Evolutionary conservation across 2,113 vertebrate species (phyloP).

Genomic region (Rhegmatorhina hoffmannsi): DNA sequence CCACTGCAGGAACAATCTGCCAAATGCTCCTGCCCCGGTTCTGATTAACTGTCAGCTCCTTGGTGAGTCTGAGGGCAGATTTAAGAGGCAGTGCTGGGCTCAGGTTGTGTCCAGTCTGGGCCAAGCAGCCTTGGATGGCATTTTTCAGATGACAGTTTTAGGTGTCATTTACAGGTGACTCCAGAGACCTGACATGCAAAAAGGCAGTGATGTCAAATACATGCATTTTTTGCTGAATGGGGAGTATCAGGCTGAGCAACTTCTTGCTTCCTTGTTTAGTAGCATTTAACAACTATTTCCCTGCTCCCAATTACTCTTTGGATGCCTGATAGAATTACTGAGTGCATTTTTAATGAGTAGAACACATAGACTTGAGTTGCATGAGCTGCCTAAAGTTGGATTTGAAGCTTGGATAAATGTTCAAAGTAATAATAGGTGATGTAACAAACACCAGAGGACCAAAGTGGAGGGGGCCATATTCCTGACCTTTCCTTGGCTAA

Average conservation of each 20-base stretch:
- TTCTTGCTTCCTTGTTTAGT: background rate
- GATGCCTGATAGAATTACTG: background rate
- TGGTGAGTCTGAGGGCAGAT: background rate
- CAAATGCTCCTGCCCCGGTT: background rate
- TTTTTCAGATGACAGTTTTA: background rate
- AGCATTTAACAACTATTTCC: background rate
- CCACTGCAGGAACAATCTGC: background rate
- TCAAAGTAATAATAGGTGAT: background rate
- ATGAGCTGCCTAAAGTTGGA: background rate
- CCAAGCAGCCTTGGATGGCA: background rate
- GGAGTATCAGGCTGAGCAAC: background rate
- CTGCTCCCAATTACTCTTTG: background rate
- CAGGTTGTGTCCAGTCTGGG: background rate
- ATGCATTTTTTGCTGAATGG: fast-evolving
- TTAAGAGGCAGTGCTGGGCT: background rate
- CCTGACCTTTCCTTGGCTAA: background rate
- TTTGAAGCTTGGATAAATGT: background rate
- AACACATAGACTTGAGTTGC: background rate
- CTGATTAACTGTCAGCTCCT: background rate
- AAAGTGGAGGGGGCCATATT: background rate
- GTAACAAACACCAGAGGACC: background rate
- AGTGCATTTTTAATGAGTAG: background rate
- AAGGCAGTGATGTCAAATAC: background rate
- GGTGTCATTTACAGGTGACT: background rate
- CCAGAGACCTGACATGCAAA: background rate